These are phyloP conservation scores for Dryobates pubescens DNA, from an alignment of 2,797 vertebrate species.

Conservation along the genomic window DNA sequence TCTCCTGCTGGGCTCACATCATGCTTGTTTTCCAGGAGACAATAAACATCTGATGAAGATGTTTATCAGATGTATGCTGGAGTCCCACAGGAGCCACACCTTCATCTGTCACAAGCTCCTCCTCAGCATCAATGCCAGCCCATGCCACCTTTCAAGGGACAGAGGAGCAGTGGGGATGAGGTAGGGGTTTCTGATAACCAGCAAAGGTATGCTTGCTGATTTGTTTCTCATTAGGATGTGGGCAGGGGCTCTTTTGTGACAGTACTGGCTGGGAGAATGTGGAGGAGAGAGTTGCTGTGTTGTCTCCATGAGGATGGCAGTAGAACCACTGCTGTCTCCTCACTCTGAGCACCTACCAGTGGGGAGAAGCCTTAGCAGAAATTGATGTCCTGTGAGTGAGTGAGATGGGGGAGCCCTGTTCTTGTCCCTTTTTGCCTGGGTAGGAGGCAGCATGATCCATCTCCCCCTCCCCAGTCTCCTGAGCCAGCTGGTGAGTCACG, in stretches of 20 bases:
- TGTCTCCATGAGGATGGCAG: not conserved
- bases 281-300: not conserved
- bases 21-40: not conserved
- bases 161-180: not conserved
- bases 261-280: not conserved
- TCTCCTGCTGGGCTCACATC: not conserved
- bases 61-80: not conserved
- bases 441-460: not conserved
- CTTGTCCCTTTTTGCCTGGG: no score
- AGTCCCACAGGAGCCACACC: not conserved
- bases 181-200: not conserved
- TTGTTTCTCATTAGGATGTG: not conserved
- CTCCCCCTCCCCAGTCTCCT: rapidly evolving
- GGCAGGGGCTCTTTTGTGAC: not conserved
- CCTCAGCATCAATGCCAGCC: not conserved
- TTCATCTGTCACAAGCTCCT: not conserved
- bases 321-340: not conserved
- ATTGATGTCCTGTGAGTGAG: rapidly evolving
- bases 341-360: rapidly evolving
- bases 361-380: not conserved
- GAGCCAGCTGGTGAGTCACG: rapidly evolving
- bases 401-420: rapidly evolving
- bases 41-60: not conserved
- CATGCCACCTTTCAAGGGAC: not conserved
- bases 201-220: not conserved